Base-by-base conservation (phyloP, 2,113 vertebrate species). In the Microtus montanus region DNA sequence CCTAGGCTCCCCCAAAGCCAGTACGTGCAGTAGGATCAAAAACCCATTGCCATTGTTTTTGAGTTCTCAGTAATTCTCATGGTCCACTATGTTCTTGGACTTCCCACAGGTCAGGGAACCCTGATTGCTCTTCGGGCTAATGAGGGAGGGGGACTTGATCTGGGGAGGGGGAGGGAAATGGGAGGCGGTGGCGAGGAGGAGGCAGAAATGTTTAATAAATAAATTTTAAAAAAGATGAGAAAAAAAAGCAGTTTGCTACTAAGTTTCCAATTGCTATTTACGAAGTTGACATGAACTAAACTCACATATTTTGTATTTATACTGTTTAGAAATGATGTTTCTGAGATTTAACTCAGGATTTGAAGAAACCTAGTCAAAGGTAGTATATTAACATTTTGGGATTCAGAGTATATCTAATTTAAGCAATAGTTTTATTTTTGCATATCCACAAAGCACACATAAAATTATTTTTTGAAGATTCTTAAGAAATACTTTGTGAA, bases 401-500 rank as follows among this genome's bases (percentile, higher is more conserved):
- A 92, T 79, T 79, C 22, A 90, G 5, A 3, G 5, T 19, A 41
- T 66, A 87, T 0, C 0, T 26, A 89, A 33, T 33, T 74, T 11
- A 70, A 94, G 14, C 47, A 68, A 1, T 30, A 38, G 49, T 35
- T 78, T 33, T n/a, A n/a, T 33, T 87, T 44, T 35, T 44, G 49
- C 13, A 41, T 91, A 5, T n/a, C 12, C 12, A 74, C 22, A 95
- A 52, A 83, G 3, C 11, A 74, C 33, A 77, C 0, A 58, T 15
- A 4, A 4, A 70, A 44, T 89, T 78, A 92, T 41, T 41, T 19
- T 47, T 61, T 82, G 58, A 70, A 7, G 7, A 80, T 70, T 80
- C 9, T 77, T 94, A 11, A 7, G 93, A 91, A 89, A 64, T n/a
- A 58, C 9, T 93, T 97, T 87, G 8, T 3, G 5, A 30, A 68